Conservation (phyloP, 2,797 vertebrate species). For the Sebastiscus tertius region DNA sequence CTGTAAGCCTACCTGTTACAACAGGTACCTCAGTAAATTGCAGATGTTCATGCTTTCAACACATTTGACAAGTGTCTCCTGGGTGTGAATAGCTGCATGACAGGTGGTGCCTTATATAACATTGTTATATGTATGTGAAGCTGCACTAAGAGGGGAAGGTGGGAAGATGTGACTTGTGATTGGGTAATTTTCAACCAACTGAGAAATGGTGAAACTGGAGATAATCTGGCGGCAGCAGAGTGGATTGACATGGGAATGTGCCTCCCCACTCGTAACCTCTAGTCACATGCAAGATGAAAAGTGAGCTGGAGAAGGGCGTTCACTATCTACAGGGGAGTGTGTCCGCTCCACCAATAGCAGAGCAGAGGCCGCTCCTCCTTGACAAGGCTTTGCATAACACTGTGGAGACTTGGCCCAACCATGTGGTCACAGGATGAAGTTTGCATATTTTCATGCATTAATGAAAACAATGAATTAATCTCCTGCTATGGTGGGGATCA, state of each 20-base stretch:
- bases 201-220: conserved; percentile 17
- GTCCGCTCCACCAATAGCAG: conserved; percentile 58
- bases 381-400: conserved; percentile 56
- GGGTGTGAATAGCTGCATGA: not conserved
- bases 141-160: not conserved
- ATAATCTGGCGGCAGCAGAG: not conserved
- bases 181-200: conserved; percentile 40
- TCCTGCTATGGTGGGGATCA: conserved; percentile 1
- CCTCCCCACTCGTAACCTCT: conserved; percentile 4
- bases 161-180: conserved; percentile 28
- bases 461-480: conserved; percentile 63
- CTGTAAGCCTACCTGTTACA: not conserved
- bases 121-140: not conserved
- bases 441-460: conserved; percentile 54
- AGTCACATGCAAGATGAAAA: conserved; percentile 62
- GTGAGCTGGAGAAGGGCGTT: conserved; percentile 18
- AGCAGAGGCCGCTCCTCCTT: conserved; percentile 8
- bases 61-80: not conserved
- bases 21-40: not conserved
- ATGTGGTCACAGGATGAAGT: conserved; percentile 37
- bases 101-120: conserved; percentile 11
- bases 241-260: not conserved
- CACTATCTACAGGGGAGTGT: conserved; percentile 41
- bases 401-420: conserved; percentile 27
- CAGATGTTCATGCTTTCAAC: not conserved